A percentile compares a stretch with the other conserved stretches of the same genome.
These are phyloP conservation scores for Eupeodes latifasciatus DNA, from an alignment of 2,888 invertebrate genomes.

Conservation along the genomic window DNA sequence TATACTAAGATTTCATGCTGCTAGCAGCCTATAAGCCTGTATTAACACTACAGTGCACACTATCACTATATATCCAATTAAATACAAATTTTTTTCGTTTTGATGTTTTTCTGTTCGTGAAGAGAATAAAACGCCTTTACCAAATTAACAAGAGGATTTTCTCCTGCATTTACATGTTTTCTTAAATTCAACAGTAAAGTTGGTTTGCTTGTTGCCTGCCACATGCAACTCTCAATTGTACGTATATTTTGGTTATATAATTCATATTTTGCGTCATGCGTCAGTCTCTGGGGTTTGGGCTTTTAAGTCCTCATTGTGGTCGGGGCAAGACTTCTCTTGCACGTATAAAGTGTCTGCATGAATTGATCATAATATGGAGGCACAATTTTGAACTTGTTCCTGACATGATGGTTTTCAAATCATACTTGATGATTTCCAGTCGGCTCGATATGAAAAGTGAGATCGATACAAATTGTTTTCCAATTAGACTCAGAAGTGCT, in stretches of 20 bases:
- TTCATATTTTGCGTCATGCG: slow-evolving; percentile 48
- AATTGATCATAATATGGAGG: background rate
- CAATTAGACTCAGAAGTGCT: background rate
- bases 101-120: slow-evolving; percentile 43
- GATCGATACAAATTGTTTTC: slow-evolving; percentile 26
- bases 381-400: slow-evolving; percentile 2
- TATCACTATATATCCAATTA: slow-evolving; percentile 58
- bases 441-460: slow-evolving; percentile 43
- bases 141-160: slow-evolving; percentile 58
- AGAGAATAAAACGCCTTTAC: slow-evolving; percentile 61
- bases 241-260: slow-evolving; percentile 43
- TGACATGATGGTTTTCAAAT: background rate
- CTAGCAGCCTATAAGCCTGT: slow-evolving; percentile 14
- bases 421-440: background rate
- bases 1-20: slow-evolving; percentile 47
- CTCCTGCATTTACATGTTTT: background rate
- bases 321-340: slow-evolving; percentile 13
- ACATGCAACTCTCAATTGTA: slow-evolving; percentile 56
- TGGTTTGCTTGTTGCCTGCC: slow-evolving; percentile 48
- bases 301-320: background rate
- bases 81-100: slow-evolving; percentile 40
- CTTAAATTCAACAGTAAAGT: background rate
- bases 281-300: background rate
- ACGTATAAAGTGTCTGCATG: background rate
- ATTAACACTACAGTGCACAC: slow-evolving; percentile 26